phyloP scores from a whole-genome alignment of 2,797 vertebrate genomes.

The Anguilla pacifica region DNA sequence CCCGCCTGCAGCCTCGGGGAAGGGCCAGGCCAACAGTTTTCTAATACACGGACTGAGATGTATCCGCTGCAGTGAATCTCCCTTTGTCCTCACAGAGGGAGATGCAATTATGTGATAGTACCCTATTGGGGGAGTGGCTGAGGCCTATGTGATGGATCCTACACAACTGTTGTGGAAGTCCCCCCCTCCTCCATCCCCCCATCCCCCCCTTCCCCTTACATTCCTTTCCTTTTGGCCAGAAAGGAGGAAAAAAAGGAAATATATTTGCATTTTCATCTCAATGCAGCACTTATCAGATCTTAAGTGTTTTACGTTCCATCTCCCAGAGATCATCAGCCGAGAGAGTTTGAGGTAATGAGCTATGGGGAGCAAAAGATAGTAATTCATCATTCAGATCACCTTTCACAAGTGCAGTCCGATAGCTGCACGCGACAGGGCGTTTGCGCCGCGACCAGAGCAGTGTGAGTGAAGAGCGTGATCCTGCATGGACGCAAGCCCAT shows the following conservation, averaged over 20 bases:
- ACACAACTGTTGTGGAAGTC: not conserved
- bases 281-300: not conserved
- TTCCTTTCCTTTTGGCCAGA: not conserved
- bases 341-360: not conserved
- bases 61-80: not conserved
- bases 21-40: not conserved
- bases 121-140: not conserved
- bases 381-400: not conserved
- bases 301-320: not conserved
- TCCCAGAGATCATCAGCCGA: not conserved
- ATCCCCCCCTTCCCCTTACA: not conserved
- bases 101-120: slow-evolving; percentile 21
- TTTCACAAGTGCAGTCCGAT: not conserved
- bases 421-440: not conserved
- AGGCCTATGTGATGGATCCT: not conserved
- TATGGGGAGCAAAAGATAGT: not conserved
- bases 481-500: not conserved
- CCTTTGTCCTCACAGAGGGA: not conserved
- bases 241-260: not conserved
- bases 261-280: not conserved
- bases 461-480: not conserved
- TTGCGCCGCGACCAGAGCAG: not conserved
- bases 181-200: not conserved
- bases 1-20: not conserved
- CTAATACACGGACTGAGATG: not conserved